Percentiles rank a stretch among this genome's conserved stretches.
Evolutionary conservation across 1,140 invertebrate genomes (phyloP).

Genomic region (Ostrea denselamellosa): DNA sequence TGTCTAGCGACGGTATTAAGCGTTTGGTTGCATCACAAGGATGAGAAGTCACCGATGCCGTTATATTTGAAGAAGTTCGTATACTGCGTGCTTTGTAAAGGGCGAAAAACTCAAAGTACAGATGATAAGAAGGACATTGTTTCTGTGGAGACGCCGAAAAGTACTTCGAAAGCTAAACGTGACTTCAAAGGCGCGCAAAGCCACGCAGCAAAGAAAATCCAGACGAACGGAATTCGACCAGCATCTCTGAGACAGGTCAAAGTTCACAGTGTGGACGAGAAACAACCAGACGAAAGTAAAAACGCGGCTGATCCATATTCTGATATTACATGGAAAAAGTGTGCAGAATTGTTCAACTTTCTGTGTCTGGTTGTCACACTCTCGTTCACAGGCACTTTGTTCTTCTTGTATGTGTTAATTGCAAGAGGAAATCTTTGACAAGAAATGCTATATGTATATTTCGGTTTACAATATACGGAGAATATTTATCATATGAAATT

Average conservation of each 20-base stretch:
- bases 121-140: not conserved
- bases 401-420: not conserved
- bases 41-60: not conserved
- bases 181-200: not conserved
- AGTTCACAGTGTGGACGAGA: not conserved
- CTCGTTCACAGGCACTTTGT: not conserved
- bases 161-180: not conserved
- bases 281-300: not conserved
- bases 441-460: not conserved
- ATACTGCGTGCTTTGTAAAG: not conserved
- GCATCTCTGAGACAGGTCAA: not conserved
- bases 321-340: not conserved
- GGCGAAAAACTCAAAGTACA: not conserved
- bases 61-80: not conserved
- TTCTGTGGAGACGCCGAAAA: not conserved
- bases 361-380: not conserved
- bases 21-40: conserved; percentile 39
- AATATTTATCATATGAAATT: no score
- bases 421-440: not conserved
- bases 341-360: not conserved
- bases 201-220: not conserved
- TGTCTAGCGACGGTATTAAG: conserved; percentile 41
- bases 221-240: not conserved
- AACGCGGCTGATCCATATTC: not conserved
- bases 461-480: no score